Percentiles rank a stretch among this genome's conserved stretches.
These are phyloP conservation scores for Rhegmatorhina hoffmannsi DNA, from an alignment of 2,113 vertebrate species.

Conservation along the genomic window DNA sequence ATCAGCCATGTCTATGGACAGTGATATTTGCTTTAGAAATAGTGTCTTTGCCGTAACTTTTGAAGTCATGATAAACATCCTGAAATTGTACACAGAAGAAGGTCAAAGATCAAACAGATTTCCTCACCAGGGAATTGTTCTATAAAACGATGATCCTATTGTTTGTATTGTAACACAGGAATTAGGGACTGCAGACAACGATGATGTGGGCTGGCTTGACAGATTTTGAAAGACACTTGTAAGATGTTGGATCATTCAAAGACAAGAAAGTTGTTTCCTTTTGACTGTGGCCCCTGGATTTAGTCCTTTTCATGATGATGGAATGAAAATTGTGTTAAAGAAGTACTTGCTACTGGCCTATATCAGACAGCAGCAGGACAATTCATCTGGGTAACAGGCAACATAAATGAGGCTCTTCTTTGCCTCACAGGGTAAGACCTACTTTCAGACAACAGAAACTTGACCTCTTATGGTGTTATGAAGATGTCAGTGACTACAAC, in stretches of 20 bases:
- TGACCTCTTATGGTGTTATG: not conserved
- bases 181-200: not conserved
- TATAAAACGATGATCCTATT: not conserved
- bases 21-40: not conserved
- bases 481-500: not conserved
- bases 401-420: not conserved
- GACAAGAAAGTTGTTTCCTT: not conserved
- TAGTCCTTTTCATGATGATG: not conserved
- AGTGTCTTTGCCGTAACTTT: not conserved
- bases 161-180: not conserved
- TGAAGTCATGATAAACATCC: conserved; percentile 30
- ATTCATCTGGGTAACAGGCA: not conserved
- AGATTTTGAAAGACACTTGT: not conserved
- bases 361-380: not conserved
- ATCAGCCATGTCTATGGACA: not conserved
- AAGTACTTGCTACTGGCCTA: not conserved
- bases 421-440: not conserved
- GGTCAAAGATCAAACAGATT: conserved; percentile 42
- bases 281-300: not conserved
- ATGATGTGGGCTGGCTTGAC: not conserved
- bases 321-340: not conserved
- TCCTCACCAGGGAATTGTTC: conserved; percentile 19
- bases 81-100: conserved; percentile 10
- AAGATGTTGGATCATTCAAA: not conserved
- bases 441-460: not conserved